These are phyloP conservation scores for Linnaemya vulpina DNA, from an alignment of 2,888 invertebrate genomes.

Conservation along the genomic window DNA sequence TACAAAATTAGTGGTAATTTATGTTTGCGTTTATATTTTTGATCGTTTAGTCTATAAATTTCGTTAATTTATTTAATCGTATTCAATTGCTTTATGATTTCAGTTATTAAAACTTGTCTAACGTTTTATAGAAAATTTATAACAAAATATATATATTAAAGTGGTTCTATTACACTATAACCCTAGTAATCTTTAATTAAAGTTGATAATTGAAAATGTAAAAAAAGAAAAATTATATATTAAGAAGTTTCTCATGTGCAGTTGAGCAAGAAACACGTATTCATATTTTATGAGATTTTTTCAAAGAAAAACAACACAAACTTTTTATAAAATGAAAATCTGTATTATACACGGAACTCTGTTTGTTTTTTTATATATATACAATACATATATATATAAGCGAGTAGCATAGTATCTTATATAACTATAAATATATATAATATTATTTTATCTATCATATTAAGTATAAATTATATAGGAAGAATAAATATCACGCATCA, in stretches of 20 bases:
- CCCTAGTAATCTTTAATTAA: constrained; percentile 57
- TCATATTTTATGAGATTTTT: constrained; percentile 50
- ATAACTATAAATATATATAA: background rate
- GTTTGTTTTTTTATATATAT: constrained; percentile 40
- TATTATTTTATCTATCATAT: background rate
- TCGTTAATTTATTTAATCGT: constrained; percentile 64
- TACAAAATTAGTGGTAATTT: constrained; percentile 82
- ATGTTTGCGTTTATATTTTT: constrained; percentile 77
- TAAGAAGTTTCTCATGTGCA: constrained; percentile 34
- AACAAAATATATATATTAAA: constrained; percentile 46
- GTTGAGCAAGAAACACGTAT: constrained; percentile 37
- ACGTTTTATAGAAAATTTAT: constrained; percentile 25
- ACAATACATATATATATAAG: background rate
- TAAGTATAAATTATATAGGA: constrained; percentile 36
- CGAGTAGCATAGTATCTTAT: background rate
- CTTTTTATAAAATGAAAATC: constrained; percentile 54
- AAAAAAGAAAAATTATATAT: too few species aligned
- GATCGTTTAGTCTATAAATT: constrained; percentile 76
- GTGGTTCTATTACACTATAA: constrained; percentile 72
- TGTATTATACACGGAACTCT: constrained; percentile 68
- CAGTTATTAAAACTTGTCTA: background rate
- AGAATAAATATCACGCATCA: constrained; percentile 25
- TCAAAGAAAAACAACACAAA: constrained; percentile 36
- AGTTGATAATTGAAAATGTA: constrained; percentile 1
- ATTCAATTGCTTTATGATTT: constrained; percentile 5